Evolutionary conservation across 2,888 invertebrate species (phyloP), one percentile per base, ranked within the genome.

Genomic region (Plusia festucae): DNA sequence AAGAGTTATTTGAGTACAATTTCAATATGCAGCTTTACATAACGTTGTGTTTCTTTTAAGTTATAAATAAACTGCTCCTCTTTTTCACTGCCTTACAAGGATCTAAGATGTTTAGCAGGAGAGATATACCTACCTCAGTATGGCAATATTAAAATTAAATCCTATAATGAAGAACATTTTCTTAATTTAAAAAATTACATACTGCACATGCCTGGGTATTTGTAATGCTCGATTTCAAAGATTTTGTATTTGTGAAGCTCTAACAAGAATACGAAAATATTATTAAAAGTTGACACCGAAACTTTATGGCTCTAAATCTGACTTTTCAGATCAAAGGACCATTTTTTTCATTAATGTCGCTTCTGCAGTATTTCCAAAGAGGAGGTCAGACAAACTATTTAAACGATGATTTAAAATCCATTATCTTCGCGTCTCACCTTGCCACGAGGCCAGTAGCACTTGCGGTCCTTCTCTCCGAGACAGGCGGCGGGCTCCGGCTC

Each of bases 391-490:
- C 40, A n/a, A n/a, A 40, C 40, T n/a, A 7, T 40, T n/a, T 40
- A 40, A 6, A 18, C 20, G 2, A 49, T 9, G 18, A 15, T 22
- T 0, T 18, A 49, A 5, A 8, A 20, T 4, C 4, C 44, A 16
- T 8, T 53, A 7, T 24, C 16, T 6, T 53, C 7, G 13, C 22
- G 9, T 2, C 53, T 53, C 89, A 97, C 97, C 95, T 98, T 98
- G 84, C 98, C 98, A 82, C 98, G 95, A 0, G 98, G 98, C 98
- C 98, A 98, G 87, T 97, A 97, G 88, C 98, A 98, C 76, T 97
- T 96, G 27, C 96, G 95, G 30, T 96, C 96, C 0, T 95, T 96
- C 82, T 97, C 97, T 1, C 96, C 96, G 24, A 98, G 95, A 81
- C 98, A 98, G 0, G 98, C 97, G 15, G 95, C 96, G 9, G 96